These are phyloP conservation scores for Bombylius discolor DNA, from an alignment of 2,888 invertebrate genomes.

Conservation along the genomic window DNA sequence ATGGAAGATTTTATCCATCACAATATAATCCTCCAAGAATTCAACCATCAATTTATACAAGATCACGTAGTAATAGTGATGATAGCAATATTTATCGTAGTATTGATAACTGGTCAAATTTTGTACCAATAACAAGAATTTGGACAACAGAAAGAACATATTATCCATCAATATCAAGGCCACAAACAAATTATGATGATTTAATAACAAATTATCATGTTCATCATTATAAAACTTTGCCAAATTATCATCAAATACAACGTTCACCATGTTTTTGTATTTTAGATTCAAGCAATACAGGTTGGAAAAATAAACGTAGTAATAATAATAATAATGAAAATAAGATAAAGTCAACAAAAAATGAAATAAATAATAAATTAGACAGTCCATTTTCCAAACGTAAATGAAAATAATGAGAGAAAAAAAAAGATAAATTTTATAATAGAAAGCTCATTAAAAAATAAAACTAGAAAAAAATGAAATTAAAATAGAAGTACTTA, in stretches of 20 bases:
- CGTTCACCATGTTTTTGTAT: conserved; percentile 28
- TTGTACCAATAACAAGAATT: conserved; percentile 24
- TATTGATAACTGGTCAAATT: conserved; percentile 31
- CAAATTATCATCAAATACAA: no score
- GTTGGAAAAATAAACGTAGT: not conserved
- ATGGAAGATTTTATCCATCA: not conserved
- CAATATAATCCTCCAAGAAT: not conserved
- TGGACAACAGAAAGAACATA: conserved; percentile 30
- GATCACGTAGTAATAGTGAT: conserved; percentile 7
- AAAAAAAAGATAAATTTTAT: no score
- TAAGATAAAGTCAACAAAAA: not conserved
- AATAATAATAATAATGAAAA: not conserved
- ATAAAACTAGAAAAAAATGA: no score
- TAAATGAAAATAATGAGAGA: not conserved
- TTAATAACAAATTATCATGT: not conserved
- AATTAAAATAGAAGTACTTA: no score
- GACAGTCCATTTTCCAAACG: conserved; percentile 25
- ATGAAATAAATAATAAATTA: conserved; percentile 25
- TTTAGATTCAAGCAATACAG: conserved; percentile 9
- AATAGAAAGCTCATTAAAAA: no score
- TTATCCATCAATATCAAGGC: conserved; percentile 12
- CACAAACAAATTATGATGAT: not conserved
- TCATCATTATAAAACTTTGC: no score
- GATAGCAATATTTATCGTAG: conserved; percentile 24
- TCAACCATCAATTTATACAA: not conserved